Percentiles rank a stretch among this genome's conserved stretches.
Evolutionary conservation across 2,797 vertebrate species (phyloP).

Genomic region (Hozukius guyotensis): DNA sequence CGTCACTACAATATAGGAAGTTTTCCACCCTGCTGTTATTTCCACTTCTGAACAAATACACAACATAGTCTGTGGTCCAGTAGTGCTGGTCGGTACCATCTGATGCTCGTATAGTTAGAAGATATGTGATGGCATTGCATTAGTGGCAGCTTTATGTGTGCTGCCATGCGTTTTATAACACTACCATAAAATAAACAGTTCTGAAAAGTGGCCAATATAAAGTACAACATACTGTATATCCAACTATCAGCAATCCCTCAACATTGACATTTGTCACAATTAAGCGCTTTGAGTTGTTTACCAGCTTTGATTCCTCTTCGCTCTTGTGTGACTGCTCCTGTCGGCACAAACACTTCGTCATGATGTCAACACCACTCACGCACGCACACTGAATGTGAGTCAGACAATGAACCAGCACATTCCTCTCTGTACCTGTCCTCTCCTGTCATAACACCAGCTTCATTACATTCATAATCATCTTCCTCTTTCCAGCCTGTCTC

Average conservation of each 20-base stretch:
- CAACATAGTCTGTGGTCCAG: no score
- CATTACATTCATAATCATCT: neutral
- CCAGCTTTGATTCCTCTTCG: neutral
- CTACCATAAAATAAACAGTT: no score
- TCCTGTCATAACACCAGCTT: conserved; percentile 1
- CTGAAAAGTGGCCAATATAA: no score
- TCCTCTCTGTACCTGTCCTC: neutral
- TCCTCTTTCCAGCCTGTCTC: neutral
- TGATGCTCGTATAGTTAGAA: no score
- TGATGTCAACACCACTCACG: neutral
- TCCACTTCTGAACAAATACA: neutral
- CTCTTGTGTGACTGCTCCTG: neutral
- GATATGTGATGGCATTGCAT: no score
- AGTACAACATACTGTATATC: no score
- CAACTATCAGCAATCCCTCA: no score
- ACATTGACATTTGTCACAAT: no score
- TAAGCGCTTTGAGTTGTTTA: no score
- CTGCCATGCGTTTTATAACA: no score
- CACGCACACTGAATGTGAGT: neutral
- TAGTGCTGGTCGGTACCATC: no score
- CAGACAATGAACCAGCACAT: neutral
- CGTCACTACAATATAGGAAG: neutral
- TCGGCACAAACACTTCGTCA: neutral
- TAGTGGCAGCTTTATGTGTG: no score
- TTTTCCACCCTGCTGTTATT: conserved; percentile 41